Conservation (phyloP, 2,888 invertebrate genomes). For the Camptogramma bilineatum region DNA sequence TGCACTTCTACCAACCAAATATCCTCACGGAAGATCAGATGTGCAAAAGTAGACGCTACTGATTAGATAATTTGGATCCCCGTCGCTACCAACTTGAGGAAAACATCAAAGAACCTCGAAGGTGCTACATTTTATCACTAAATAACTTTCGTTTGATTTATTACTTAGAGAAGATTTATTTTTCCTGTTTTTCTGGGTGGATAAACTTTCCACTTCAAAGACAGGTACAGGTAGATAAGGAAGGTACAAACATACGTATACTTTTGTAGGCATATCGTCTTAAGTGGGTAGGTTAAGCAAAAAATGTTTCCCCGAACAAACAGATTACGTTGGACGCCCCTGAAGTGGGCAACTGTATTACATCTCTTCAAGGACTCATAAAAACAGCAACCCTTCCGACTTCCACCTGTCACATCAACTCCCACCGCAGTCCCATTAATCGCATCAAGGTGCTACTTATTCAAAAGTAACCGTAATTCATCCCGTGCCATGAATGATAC, state of each 20-base stretch:
- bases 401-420: slow-evolving; percentile 16
- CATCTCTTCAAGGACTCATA: slow-evolving; percentile 5
- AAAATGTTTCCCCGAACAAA: neutral
- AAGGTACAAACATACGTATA: neutral
- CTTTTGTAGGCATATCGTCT: neutral
- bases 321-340: neutral
- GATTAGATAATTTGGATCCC: neutral
- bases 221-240: slow-evolving; percentile 15
- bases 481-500: slow-evolving; percentile 30
- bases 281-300: neutral
- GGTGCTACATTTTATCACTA: slow-evolving; percentile 23
- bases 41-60: neutral
- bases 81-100: slow-evolving; percentile 10
- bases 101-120: slow-evolving; percentile 20
- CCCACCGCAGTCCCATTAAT: slow-evolving; percentile 16
- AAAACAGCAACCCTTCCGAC: neutral
- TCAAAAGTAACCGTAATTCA: slow-evolving; percentile 35
- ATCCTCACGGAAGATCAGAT: neutral
- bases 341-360: neutral
- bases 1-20: no score
- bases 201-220: slow-evolving; percentile 31
- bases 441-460: slow-evolving; percentile 27
- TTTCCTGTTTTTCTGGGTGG: slow-evolving; percentile 17
- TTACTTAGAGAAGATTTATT: slow-evolving; percentile 13
- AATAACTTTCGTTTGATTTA: slow-evolving; percentile 31